phyloP scores from a whole-genome alignment of 2,113 vertebrate genomes.

The Bos javanicus region DNA sequence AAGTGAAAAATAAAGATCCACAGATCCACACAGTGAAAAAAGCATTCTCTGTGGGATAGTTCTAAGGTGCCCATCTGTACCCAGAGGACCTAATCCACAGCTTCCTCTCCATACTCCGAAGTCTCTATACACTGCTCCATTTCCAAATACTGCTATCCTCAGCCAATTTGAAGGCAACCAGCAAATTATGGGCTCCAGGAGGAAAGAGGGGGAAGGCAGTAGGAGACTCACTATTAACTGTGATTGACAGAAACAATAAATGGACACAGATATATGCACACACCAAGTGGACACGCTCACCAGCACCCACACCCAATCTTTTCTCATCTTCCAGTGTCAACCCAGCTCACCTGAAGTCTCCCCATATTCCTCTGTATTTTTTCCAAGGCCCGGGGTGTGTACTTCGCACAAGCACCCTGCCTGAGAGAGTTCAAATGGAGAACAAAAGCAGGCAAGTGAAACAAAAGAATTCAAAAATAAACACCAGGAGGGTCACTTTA shows the following conservation, averaged over 20 bases:
- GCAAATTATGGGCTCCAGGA: slow-evolving; percentile 36
- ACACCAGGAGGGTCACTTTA: background rate
- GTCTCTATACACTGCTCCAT: background rate
- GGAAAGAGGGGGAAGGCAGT: background rate
- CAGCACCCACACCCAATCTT: background rate
- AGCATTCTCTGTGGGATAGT: background rate
- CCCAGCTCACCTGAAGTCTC: background rate
- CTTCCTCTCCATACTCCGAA: slow-evolving; percentile 14
- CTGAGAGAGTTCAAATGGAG: slow-evolving; percentile 1
- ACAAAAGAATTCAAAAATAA: slow-evolving; percentile 53
- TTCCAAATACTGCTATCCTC: slow-evolving; percentile 34
- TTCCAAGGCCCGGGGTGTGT: background rate
- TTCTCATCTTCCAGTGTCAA: background rate
- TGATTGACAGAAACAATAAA: background rate
- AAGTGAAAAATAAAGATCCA: slow-evolving; percentile 22
- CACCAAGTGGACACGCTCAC: background rate
- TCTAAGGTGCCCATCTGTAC: background rate
- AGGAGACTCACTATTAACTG: background rate
- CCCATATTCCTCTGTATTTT: background rate
- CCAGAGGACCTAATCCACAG: slow-evolving; percentile 25
- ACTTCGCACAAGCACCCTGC: background rate
- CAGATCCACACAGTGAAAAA: background rate
- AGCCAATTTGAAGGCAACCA: slow-evolving; percentile 35
- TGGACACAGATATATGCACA: background rate
- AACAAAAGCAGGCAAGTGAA: slow-evolving; percentile 44